Evolutionary conservation across 2,797 vertebrate species (phyloP).

Genomic region (Phyllotis vaccarum): DNA sequence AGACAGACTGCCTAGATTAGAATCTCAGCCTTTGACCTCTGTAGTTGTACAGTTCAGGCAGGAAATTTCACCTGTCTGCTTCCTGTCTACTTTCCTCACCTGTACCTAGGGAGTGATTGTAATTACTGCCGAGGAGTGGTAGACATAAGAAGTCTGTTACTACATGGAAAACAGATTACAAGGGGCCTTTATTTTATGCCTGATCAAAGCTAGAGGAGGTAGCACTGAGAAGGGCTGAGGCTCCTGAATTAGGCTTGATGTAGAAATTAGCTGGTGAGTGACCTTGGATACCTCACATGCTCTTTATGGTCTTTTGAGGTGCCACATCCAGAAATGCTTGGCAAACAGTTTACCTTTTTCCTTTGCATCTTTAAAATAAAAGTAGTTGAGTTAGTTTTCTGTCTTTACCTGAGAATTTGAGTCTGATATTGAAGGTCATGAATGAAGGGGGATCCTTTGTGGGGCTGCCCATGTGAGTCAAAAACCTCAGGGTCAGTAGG

Average conservation of each 20-base stretch:
- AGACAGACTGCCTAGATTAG: not conserved
- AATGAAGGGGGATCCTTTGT: not conserved
- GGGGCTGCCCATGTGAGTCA: not conserved
- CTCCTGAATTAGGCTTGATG: not conserved
- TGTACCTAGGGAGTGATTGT: not conserved
- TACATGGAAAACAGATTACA: not conserved
- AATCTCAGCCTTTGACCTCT: not conserved
- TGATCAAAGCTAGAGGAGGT: not conserved
- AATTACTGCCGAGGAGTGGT: not conserved
- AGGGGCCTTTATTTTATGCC: not conserved
- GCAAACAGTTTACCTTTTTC: not conserved
- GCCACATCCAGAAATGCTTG: not conserved
- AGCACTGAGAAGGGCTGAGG: not conserved
- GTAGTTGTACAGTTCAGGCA: not conserved
- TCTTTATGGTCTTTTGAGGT: not conserved
- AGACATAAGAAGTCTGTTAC: not conserved
- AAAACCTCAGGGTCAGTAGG: not conserved
- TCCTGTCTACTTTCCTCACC: constrained; percentile 16
- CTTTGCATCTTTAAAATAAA: not conserved
- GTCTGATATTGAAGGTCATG: not conserved
- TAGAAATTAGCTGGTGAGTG: not conserved
- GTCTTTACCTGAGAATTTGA: constrained; percentile 7
- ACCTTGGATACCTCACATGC: not conserved
- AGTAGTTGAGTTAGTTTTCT: not conserved
- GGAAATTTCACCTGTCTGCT: constrained; percentile 1